Evolutionary conservation across 2,113 vertebrate species (phyloP), one percentile per base, ranked within the genome.

Genomic region (Psilopogon haemacephalus): DNA sequence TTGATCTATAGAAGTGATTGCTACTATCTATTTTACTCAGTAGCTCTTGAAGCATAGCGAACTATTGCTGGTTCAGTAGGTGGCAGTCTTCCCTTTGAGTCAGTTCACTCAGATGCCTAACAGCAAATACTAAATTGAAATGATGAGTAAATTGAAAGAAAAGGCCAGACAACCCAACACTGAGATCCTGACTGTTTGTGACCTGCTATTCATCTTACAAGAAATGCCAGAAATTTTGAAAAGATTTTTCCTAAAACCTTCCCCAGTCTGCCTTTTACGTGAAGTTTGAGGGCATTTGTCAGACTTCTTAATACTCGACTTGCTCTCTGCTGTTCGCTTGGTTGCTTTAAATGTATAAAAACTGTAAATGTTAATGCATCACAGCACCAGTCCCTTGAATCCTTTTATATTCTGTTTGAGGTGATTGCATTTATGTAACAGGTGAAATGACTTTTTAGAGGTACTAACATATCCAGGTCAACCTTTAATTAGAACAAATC

Each of bases 21-120:
- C 42, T 80, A 6, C 27, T 74, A 28, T 54, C 56, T 2, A 7
- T 87, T 92, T 86, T 74, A 85, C 80, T 92, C 75, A 76, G 28
- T 62, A 59, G 38, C 58, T 89, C 72, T 86, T 40, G 52, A 81
- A 88, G 38, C 54, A 3, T 1, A 52, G 46, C 27, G 67, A 75
- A 80, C 72, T 86, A 27, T 64, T 71, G 28, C 60, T 81, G 40
- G 32, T 94, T 96, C 97, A 97, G 96, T 96, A 98, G 97, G 90
- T 97, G 97, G 97, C 97, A 97, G 86, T 97, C 94, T 98, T 97
- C 74, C 82, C 97, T 93, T 91, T 93, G 70, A 92, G 55, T 95
- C 96, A 74, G 11, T 88, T 83, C 74, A 80, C 70, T 88, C 63
- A 75, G 65, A 15, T 48, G 59, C 5, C 71, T 70, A 33, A 70